These are phyloP conservation scores for Drosophila leontia DNA, from an alignment of 1,140 invertebrate genomes.

Conservation along the genomic window DNA sequence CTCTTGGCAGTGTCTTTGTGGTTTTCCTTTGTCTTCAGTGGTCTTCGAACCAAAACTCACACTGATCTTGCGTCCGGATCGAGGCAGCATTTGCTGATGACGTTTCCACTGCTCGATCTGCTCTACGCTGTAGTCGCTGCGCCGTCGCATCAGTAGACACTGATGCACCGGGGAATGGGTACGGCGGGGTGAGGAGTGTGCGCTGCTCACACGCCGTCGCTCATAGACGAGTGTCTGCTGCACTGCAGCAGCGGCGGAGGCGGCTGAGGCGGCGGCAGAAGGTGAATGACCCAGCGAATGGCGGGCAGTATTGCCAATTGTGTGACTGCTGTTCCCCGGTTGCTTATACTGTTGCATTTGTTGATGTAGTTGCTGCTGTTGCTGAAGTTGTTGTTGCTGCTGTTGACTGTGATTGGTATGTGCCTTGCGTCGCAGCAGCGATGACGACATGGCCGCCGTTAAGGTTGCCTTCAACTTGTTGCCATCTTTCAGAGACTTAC, in stretches of 20 bases:
- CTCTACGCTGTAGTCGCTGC: conserved; percentile 78
- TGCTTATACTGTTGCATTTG: conserved; percentile 55
- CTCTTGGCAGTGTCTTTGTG: background rate
- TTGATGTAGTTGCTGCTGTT: conserved; percentile 31
- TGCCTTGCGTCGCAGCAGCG: conserved; percentile 64
- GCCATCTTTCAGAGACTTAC: conserved; percentile 63
- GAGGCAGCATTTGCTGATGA: conserved; percentile 60
- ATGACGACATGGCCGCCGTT: conserved; percentile 73
- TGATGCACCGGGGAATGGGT: conserved; percentile 72
- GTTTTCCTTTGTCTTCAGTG: conserved; percentile 8
- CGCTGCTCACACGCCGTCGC: conserved; percentile 59
- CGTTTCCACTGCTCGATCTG: conserved; percentile 78
- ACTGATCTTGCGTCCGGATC: conserved; percentile 69
- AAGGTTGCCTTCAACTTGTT: conserved; percentile 69
- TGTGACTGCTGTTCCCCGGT: conserved; percentile 29
- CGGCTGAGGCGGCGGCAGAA: conserved; percentile 33
- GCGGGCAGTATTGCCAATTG: conserved; percentile 65
- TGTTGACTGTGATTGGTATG: conserved; percentile 57
- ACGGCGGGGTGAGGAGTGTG: conserved; percentile 66
- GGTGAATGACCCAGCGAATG: conserved; percentile 74
- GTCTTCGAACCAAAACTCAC: conserved; percentile 49
- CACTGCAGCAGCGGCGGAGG: conserved; percentile 45
- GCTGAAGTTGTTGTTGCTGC: conserved; percentile 35
- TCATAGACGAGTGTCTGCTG: conserved; percentile 72
- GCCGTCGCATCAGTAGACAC: conserved; percentile 76